Percentiles rank a stretch among this genome's conserved stretches.
Conservation (phyloP, 2,888 invertebrate genomes). For the Heliconius sara region DNA sequence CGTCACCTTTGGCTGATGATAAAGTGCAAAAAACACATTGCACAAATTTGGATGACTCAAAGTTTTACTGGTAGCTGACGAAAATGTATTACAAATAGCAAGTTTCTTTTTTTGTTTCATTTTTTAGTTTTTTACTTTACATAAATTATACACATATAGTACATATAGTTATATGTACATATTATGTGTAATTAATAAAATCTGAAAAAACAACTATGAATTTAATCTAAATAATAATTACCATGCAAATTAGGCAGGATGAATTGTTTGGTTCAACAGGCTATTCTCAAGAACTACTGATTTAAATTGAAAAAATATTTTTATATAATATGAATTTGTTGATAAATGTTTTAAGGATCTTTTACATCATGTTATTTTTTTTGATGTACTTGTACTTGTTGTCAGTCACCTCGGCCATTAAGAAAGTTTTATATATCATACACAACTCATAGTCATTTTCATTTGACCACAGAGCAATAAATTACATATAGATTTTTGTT, state of each 20-base stretch:
- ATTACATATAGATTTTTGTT: no score
- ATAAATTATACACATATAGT: no score
- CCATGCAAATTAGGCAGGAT: not conserved
- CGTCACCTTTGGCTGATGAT: conserved; percentile 70
- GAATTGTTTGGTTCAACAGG: not conserved
- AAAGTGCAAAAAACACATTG: conserved; percentile 66
- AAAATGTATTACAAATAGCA: not conserved
- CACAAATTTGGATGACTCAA: conserved; percentile 64
- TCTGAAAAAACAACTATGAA: not conserved
- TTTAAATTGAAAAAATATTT: no score
- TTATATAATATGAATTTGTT: not conserved
- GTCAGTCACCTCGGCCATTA: not conserved
- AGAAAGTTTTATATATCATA: not conserved
- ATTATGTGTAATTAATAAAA: not conserved
- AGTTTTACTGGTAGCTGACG: conserved; percentile 16
- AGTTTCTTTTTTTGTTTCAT: not conserved
- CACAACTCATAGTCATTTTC: not conserved
- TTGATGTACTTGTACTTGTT: not conserved
- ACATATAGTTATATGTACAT: not conserved
- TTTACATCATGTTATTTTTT: not conserved
- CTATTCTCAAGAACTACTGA: no score
- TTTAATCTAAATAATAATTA: not conserved
- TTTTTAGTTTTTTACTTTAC: not conserved
- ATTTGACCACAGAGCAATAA: not conserved
- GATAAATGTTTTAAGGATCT: not conserved